Percentiles rank a stretch among this genome's conserved stretches.
Conservation (phyloP, 2,888 invertebrate species). For the Agapostemon virescens region DNA sequence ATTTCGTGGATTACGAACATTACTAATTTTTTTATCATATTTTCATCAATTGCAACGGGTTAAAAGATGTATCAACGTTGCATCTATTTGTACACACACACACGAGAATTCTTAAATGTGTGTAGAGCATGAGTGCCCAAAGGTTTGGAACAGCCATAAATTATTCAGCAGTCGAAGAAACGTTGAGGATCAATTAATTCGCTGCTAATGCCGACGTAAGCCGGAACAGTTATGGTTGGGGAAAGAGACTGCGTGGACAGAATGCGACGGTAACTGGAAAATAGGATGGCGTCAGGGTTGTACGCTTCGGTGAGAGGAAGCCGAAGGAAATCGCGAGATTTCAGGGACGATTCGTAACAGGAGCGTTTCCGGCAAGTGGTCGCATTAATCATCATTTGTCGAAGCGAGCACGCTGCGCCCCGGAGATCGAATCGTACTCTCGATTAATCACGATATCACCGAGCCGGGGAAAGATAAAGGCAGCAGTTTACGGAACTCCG, state of each 20-base stretch:
- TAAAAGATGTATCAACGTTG: neutral
- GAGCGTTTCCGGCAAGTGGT: conserved; percentile 50
- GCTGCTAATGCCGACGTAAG: neutral
- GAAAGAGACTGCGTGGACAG: neutral
- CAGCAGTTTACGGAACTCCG: conserved; percentile 8
- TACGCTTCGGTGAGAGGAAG: neutral
- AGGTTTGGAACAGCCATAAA: neutral
- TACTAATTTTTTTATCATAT: neutral
- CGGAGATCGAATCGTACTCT: conserved; percentile 62
- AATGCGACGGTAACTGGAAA: neutral
- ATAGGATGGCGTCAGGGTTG: neutral
- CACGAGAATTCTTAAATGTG: too few relatives aligned
- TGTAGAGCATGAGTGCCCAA: too few relatives aligned
- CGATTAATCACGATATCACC: conserved; percentile 67
- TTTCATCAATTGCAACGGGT: neutral
- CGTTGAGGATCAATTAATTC: neutral
- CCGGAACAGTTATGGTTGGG: neutral
- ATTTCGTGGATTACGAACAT: neutral
- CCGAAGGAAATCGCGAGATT: conserved; percentile 49
- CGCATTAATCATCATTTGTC: conserved; percentile 73
- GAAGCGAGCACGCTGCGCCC: conserved; percentile 49
- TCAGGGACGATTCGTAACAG: conserved; percentile 52
- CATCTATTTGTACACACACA: too few relatives aligned
- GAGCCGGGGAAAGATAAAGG: conserved; percentile 52
- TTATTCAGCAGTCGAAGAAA: neutral